Base-by-base conservation (phyloP, 2,888 invertebrate species). In the Cryptocephalus moraei region DNA sequence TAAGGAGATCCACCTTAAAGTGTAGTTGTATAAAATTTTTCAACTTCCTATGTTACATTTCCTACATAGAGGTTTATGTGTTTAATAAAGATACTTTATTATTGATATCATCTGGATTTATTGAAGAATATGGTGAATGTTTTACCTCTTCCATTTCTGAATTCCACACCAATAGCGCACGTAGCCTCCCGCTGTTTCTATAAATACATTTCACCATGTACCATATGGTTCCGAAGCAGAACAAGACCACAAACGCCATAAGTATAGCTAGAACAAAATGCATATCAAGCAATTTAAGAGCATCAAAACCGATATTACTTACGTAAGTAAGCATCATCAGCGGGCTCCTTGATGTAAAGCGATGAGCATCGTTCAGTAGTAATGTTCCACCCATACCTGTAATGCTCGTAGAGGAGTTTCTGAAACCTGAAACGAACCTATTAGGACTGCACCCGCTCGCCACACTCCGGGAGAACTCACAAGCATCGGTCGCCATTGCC, bases 141-240 rank as follows among this genome's bases (percentile, higher is more conserved):
- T 57, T 63, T 59, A 70, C 69, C 52, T 58, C 64, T 56, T 70
- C 65, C 10, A 69, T 55, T 58, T 68, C 67, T 12, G 61, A 56
- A 46, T 55, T 61, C 56, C 59, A 60, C 8, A 53, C 45, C 14
- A 65, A 46, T 10, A 63, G 46, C 42, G 51, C 55, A 47, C 63
- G 56, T 31, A 65, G 48, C 45, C 63, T 57, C 22, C 62, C 60
- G 52, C 64, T 63, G 47, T 63, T 61, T 52, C 68, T 71, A 51
- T 71, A 71, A 50, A 72, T 68, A 54, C 70, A 69, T 56, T 72
- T 72, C 4, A 71, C 62, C 68, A 71, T 67, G 55, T 72, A 72
- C 72, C 72, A 72, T 10, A 70, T 49, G 8, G 72, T 72, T 11
- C 72, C 72, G 58, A 72, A 71, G 45, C 65, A 65, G 50, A 69